Conservation (phyloP, 2,797 vertebrate genomes). For the Typhlichthys subterraneus region DNA sequence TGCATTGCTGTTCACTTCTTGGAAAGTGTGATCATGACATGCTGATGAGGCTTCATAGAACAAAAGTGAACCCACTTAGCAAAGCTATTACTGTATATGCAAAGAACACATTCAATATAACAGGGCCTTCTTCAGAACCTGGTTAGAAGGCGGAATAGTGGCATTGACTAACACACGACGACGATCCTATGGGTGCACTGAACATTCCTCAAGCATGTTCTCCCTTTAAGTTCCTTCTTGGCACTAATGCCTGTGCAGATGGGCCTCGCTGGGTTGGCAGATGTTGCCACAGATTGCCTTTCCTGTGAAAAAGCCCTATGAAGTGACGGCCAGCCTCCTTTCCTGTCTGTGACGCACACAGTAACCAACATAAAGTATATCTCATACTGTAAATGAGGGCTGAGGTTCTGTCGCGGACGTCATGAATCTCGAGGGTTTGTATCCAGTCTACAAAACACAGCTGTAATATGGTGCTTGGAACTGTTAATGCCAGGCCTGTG, state of each 20-base stretch:
- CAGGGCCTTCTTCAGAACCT: too few relatives aligned
- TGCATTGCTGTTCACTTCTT: too few relatives aligned
- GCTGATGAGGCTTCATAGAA: too few relatives aligned
- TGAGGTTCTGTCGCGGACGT: not conserved
- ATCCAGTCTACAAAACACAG: not conserved
- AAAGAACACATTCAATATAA: too few relatives aligned
- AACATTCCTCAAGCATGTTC: conserved; percentile 31
- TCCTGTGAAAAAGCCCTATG: not conserved
- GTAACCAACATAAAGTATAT: conserved; percentile 28
- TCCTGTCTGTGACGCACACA: conserved; percentile 19
- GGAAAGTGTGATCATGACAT: too few relatives aligned
- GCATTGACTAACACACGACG: conserved; percentile 6
- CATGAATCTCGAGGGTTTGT: not conserved
- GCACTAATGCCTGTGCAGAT: conserved; percentile 41
- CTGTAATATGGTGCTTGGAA: not conserved
- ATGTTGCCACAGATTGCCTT: conserved; percentile 27
- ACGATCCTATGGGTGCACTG: conserved; percentile 17
- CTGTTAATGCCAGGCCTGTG: not conserved
- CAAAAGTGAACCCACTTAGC: too few relatives aligned
- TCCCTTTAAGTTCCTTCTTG: conserved; percentile 51
- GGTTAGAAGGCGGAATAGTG: not conserved
- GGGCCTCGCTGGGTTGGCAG: conserved; percentile 20
- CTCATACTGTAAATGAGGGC: conserved; percentile 5
- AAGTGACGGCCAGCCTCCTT: conserved; percentile 14
- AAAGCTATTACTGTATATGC: too few relatives aligned